phyloP scores from a whole-genome alignment of 37 sponge, comb jelly and placozoan genomes.

The Tethya wilhelma region DNA sequence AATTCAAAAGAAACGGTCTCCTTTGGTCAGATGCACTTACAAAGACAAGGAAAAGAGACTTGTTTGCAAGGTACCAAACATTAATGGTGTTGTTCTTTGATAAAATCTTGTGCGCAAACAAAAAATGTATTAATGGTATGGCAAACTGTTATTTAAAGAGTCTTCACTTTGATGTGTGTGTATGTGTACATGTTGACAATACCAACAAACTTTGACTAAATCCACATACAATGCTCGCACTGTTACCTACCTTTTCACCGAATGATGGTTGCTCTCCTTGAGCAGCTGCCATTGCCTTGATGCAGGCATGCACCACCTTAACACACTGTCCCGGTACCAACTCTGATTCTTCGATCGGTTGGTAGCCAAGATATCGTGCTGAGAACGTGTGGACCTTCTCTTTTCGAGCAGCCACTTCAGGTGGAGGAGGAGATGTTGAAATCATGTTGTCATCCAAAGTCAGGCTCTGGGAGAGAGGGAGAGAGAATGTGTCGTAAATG shows the following conservation, averaged over 20 bases:
- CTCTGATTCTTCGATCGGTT: slow-evolving; percentile 32
- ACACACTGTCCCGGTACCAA: slow-evolving; percentile 66
- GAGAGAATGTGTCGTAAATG: background rate
- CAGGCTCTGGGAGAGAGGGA: background rate
- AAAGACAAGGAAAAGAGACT: too few relatives aligned
- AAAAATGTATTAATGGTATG: too few relatives aligned
- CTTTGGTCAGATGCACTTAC: too few relatives aligned
- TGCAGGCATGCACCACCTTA: slow-evolving; percentile 60
- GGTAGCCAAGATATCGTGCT: slow-evolving; percentile 30
- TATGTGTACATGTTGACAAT: too few relatives aligned
- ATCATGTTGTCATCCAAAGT: background rate
- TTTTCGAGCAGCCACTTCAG: background rate
- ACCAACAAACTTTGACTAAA: too few relatives aligned
- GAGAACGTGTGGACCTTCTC: slow-evolving; percentile 13
- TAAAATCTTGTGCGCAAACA: too few relatives aligned
- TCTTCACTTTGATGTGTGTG: too few relatives aligned
- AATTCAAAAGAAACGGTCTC: too few relatives aligned
- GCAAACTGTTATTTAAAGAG: too few relatives aligned
- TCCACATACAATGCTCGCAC: too few relatives aligned
- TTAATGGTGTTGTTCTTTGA: too few relatives aligned
- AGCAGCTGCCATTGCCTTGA: slow-evolving; percentile 14
- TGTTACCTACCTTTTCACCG: slow-evolving; percentile 1
- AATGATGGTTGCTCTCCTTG: background rate
- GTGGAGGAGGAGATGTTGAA: slow-evolving; percentile 9
- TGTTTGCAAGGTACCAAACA: too few relatives aligned